Percentiles rank a stretch among this genome's conserved stretches.
These are phyloP conservation scores for Cebus imitator DNA, from an alignment of 2,113 vertebrate genomes.

Conservation along the genomic window DNA sequence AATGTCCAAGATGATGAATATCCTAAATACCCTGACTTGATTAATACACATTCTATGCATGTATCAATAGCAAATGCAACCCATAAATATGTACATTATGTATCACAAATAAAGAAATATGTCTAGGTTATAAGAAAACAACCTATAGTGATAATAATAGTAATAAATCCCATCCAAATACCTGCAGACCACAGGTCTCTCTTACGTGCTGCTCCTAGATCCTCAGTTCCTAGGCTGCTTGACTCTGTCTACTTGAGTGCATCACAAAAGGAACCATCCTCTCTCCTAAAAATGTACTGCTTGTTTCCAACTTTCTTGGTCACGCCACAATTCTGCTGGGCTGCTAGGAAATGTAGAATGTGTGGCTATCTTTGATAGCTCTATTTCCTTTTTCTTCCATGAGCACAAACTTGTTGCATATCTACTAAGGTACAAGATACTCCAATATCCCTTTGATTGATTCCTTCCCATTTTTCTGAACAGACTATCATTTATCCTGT, in stretches of 20 bases:
- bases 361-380: rapidly evolving
- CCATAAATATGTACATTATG: neutral
- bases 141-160: neutral
- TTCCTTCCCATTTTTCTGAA: neutral
- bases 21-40: neutral
- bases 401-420: neutral
- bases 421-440: neutral
- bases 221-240: rapidly evolving
- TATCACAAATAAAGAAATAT: neutral
- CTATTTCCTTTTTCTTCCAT: neutral
- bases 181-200: neutral
- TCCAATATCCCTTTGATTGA: neutral
- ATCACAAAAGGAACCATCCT: rapidly evolving
- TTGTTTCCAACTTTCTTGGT: neutral
- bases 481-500: rapidly evolving
- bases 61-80: neutral
- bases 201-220: rapidly evolving
- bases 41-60: neutral
- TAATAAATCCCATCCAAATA: rapidly evolving
- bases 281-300: neutral
- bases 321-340: rapidly evolving
- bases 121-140: neutral
- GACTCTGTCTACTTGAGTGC: neutral
- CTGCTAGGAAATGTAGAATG: rapidly evolving
- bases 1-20: neutral